phyloP scores from a whole-genome alignment of 1,140 invertebrate genomes.

The Saxidomus purpurata region DNA sequence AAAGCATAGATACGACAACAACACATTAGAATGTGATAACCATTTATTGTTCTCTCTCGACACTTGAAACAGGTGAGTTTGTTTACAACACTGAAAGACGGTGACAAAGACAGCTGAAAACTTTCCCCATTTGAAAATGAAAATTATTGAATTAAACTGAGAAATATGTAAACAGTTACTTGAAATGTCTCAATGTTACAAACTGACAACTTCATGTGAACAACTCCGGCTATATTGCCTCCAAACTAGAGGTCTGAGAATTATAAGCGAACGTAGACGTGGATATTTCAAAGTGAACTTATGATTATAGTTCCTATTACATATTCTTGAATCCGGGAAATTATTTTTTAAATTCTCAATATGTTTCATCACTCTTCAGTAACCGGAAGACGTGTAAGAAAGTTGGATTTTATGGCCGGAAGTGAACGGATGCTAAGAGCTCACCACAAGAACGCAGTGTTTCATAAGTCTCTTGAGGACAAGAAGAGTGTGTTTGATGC shows the following conservation, averaged over 20 bases:
- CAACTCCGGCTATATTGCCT: too few relatives aligned
- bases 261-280: too few relatives aligned
- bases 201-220: not conserved
- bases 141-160: not conserved
- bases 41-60: not conserved
- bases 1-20: not conserved
- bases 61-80: not conserved
- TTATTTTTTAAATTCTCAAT: not conserved
- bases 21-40: constrained; percentile 3
- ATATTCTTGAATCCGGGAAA: too few relatives aligned
- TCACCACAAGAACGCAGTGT: constrained; percentile 60
- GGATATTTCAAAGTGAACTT: too few relatives aligned
- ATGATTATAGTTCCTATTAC: too few relatives aligned
- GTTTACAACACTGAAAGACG: not conserved
- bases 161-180: not conserved
- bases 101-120: not conserved
- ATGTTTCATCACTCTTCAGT: constrained; percentile 5
- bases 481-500: constrained; percentile 40
- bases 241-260: too few relatives aligned
- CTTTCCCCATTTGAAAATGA: not conserved
- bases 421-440: constrained; percentile 58
- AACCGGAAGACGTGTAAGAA: not conserved
- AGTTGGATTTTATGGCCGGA: constrained; percentile 59
- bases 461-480: constrained; percentile 43
- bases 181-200: not conserved